Conservation (phyloP, 1,140 invertebrate species). For the Apis mellifera region DNA sequence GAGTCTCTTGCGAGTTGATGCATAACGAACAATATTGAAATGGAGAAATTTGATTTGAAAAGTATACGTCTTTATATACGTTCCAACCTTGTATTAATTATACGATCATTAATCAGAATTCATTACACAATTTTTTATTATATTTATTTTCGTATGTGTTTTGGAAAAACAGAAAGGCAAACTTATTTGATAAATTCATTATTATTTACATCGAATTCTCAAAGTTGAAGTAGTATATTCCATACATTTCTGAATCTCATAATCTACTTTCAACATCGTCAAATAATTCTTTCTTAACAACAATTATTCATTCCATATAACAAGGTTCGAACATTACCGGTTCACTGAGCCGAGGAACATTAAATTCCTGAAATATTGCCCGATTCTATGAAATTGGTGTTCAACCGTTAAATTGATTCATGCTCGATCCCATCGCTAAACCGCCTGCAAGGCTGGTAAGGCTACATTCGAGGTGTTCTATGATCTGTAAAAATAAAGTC, state of each 20-base stretch:
- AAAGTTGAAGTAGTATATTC: too few species aligned
- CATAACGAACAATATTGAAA: background rate
- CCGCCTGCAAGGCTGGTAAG: background rate
- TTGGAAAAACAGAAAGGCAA: too few species aligned
- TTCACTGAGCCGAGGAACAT: background rate
- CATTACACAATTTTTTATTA: too few species aligned
- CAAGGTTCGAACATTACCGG: conserved; percentile 10
- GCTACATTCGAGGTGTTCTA: conserved; percentile 46
- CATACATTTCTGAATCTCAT: too few species aligned
- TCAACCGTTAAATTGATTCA: background rate
- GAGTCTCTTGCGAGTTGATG: background rate
- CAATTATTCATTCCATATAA: background rate
- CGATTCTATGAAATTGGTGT: background rate
- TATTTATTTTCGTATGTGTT: too few species aligned
- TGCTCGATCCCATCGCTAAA: conserved; percentile 26
- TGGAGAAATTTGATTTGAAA: background rate
- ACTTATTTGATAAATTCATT: too few species aligned
- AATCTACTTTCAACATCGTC: too few species aligned
- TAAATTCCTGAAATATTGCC: conserved; percentile 1
- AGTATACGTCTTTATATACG: background rate
- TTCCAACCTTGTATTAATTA: background rate
- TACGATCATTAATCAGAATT: too few species aligned
- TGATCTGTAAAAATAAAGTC: conserved; percentile 60
- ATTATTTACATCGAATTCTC: too few species aligned
- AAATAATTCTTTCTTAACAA: background rate